Conservation (phyloP, 2,797 vertebrate genomes). For the Onychomys torridus region DNA sequence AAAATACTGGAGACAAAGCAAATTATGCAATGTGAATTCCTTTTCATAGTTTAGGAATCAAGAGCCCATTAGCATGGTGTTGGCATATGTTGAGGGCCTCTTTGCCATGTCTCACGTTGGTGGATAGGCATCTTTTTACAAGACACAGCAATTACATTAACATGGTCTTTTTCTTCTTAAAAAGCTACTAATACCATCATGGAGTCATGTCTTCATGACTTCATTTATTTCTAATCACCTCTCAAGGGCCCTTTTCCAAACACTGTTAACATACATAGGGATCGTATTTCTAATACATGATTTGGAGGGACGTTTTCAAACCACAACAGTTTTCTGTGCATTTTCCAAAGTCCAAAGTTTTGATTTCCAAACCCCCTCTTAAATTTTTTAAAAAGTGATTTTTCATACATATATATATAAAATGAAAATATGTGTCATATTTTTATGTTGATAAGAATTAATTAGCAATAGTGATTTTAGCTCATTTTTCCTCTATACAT, state of each 20-base stretch:
- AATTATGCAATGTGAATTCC: neutral
- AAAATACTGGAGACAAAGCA: neutral
- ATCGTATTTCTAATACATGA: neutral
- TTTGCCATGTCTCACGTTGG: neutral
- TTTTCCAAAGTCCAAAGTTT: neutral
- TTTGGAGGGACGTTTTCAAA: neutral
- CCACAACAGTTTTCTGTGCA: neutral
- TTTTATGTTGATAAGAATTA: neutral
- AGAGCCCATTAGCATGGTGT: neutral
- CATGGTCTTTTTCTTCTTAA: neutral
- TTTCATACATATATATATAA: no score
- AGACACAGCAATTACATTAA: no score
- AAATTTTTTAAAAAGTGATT: neutral
- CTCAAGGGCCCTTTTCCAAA: neutral
- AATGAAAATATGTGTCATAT: neutral
- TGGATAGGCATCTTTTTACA: no score
- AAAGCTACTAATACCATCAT: neutral
- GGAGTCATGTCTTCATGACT: neutral
- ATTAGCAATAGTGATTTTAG: slow-evolving; percentile 21
- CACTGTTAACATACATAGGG: neutral
- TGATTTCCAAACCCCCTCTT: neutral
- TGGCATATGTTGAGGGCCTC: neutral
- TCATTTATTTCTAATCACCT: neutral
- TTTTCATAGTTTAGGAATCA: neutral
- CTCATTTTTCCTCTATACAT: neutral